Conservation (phyloP, 2,797 vertebrate species). For the Phrynocephalus forsythii region DNA sequence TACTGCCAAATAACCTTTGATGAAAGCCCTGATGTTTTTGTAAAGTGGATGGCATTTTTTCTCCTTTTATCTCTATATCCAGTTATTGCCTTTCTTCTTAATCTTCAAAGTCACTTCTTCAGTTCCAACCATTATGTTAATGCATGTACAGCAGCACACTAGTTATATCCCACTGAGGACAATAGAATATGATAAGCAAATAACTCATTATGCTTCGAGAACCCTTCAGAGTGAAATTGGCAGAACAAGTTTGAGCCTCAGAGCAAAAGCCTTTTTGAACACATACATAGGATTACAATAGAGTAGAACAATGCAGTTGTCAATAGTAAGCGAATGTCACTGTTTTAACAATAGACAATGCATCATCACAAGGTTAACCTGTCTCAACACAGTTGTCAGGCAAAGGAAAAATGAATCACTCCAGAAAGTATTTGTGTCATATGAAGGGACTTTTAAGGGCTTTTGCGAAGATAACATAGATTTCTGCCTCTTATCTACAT, state of each 20-base stretch:
- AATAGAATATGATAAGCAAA: slow-evolving; percentile 24
- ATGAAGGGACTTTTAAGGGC: slow-evolving; percentile 32
- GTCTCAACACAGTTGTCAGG: background rate
- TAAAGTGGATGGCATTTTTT: background rate
- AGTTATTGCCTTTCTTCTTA: background rate
- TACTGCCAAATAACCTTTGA: background rate
- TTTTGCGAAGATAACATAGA: slow-evolving; percentile 9
- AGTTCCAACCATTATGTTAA: background rate
- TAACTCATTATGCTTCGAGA: background rate
- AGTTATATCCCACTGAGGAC: background rate
- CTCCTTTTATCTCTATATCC: background rate
- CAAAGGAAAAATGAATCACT: rapidly evolving
- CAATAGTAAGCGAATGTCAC: background rate
- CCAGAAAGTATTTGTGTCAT: background rate
- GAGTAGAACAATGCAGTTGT: background rate
- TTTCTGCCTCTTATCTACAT: slow-evolving; percentile 34
- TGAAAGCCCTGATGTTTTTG: background rate
- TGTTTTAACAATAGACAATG: background rate
- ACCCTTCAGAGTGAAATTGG: background rate
- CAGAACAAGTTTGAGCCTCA: slow-evolving; percentile 15
- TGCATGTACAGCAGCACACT: background rate
- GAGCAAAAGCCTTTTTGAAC: slow-evolving; percentile 18
- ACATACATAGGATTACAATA: slow-evolving; percentile 19
- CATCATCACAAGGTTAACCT: slow-evolving; percentile 6
- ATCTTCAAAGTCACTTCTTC: background rate